phyloP scores from a whole-genome alignment of 2,888 invertebrate genomes.

The Scaeva pyrastri region DNA sequence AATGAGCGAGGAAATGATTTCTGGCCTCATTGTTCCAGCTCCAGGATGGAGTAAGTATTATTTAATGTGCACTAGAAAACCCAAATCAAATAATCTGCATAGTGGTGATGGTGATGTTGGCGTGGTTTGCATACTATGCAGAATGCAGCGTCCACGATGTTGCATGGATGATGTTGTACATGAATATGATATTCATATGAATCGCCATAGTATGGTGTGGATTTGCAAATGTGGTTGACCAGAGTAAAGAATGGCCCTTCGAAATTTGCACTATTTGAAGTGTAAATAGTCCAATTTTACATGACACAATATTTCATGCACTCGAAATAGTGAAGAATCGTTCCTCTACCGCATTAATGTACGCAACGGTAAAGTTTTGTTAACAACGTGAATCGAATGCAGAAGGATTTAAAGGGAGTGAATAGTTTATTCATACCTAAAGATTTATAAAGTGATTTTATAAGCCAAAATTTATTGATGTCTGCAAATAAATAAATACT shows the following conservation, averaged over 20 bases:
- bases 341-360: neutral
- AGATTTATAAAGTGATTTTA: constrained; percentile 44
- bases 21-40: constrained; percentile 97
- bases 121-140: constrained; percentile 29
- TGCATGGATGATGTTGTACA: neutral
- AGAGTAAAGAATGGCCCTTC: constrained; percentile 64
- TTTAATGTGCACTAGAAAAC: constrained; percentile 62
- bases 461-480: constrained; percentile 47
- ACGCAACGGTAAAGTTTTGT: neutral
- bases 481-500: constrained; percentile 21
- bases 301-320: neutral
- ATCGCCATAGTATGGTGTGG: neutral
- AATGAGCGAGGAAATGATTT: constrained; percentile 98
- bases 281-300: constrained; percentile 63
- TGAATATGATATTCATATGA: neutral
- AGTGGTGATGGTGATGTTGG: constrained; percentile 21
- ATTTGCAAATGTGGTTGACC: constrained; percentile 56
- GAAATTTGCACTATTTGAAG: constrained; percentile 60
- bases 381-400: neutral
- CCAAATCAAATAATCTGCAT: constrained; percentile 55
- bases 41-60: constrained; percentile 95
- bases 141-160: neutral
- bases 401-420: constrained; percentile 25
- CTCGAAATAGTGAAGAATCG: neutral
- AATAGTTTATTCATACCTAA: constrained; percentile 40